A percentile compares a stretch with the other conserved stretches of the same genome.
These are phyloP conservation scores for Marasmarcha lunaedactyla DNA, from an alignment of 2,888 invertebrate genomes.

Conservation along the genomic window DNA sequence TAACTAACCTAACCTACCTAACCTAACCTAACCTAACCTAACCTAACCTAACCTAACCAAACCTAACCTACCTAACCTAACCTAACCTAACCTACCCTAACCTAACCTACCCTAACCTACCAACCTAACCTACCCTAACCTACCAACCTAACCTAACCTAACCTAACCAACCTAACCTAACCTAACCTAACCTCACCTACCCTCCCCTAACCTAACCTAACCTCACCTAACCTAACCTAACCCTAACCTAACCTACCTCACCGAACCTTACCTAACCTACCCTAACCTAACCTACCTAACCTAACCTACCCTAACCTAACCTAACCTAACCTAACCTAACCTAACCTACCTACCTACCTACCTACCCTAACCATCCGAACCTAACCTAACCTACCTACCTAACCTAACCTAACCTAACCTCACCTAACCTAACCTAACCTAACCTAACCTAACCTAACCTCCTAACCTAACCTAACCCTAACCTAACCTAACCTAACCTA, in stretches of 20 bases:
- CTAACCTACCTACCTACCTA: conserved; percentile 5
- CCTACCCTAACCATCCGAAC: conserved; percentile 5
- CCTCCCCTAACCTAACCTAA: conserved; percentile 13
- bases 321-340: conserved; percentile 10
- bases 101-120: too few relatives aligned
- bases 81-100: conserved; percentile 1
- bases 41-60: conserved; percentile 15
- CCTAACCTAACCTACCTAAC: too few relatives aligned
- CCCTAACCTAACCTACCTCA: conserved; percentile 3
- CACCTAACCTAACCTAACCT: conserved; percentile 13
- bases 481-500: conserved; percentile 15
- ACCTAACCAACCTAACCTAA: not conserved
- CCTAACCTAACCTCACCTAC: not conserved
- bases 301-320: too few relatives aligned
- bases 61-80: conserved; percentile 14
- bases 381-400: conserved; percentile 14
- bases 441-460: conserved; percentile 9
- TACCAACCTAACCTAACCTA: too few relatives aligned
- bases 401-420: conserved; percentile 16
- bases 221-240: conserved; percentile 15
- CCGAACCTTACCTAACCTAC: conserved; percentile 13
- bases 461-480: conserved; percentile 15
- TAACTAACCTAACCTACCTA: conserved; percentile 17
- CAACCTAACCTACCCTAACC: too few relatives aligned
- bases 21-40: conserved; percentile 16